phyloP scores from a whole-genome alignment of 2,888 invertebrate species.

The Phania funesta region DNA sequence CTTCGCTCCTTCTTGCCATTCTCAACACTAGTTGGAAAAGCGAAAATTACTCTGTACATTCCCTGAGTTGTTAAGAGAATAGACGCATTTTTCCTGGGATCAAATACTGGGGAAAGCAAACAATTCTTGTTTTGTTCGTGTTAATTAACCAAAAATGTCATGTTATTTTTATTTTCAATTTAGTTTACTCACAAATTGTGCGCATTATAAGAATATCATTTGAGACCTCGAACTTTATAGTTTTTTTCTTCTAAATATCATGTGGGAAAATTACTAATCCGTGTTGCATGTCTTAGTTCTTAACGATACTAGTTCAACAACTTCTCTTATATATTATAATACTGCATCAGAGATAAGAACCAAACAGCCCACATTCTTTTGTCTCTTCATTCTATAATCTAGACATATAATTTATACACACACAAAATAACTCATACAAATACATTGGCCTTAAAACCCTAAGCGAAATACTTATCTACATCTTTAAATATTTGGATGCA shows the following conservation, averaged over 20 bases:
- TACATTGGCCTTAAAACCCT: neutral
- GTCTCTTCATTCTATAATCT: slow-evolving; percentile 21
- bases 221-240: neutral
- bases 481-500: neutral
- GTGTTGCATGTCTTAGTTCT: neutral
- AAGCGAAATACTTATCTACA: slow-evolving; percentile 24
- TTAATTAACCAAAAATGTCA: too few species aligned
- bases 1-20: too few species aligned
- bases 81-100: too few species aligned
- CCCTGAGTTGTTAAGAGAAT: too few species aligned
- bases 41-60: too few species aligned
- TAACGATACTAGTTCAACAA: neutral
- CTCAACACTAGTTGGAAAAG: too few species aligned
- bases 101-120: too few species aligned
- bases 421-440: neutral
- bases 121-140: too few species aligned
- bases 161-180: too few species aligned
- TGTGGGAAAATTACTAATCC: neutral
- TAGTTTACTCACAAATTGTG: too few species aligned
- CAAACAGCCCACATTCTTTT: neutral
- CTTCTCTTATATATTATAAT: neutral
- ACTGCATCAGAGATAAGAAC: slow-evolving; percentile 49
- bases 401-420: slow-evolving; percentile 14
- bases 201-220: neutral
- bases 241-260: neutral